Evolutionary conservation across 2,888 invertebrate genomes (phyloP).

Genomic region (Lissonota sp.): DNA sequence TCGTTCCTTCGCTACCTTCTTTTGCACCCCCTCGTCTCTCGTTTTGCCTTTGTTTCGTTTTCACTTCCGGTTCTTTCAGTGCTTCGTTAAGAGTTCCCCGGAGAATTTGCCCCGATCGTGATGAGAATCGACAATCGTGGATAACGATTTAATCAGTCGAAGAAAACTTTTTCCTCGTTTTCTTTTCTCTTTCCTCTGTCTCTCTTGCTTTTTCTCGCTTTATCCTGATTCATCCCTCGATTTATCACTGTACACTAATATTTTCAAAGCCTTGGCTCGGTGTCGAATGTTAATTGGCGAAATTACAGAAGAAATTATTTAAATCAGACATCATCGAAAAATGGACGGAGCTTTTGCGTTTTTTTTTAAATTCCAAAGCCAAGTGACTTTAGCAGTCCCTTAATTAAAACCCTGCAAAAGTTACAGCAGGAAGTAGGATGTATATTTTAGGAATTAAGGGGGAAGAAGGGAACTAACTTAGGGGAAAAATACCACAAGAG

Average conservation of each 20-base stretch:
- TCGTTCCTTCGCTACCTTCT: neutral
- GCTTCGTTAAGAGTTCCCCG: conserved; percentile 60
- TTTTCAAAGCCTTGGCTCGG: neutral
- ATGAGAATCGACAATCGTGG: conserved; percentile 55
- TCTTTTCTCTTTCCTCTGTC: conserved; percentile 11
- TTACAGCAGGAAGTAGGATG: neutral
- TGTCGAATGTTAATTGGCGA: neutral
- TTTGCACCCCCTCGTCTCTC: conserved; percentile 17
- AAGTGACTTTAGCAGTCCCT: neutral
- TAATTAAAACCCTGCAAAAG: conserved; percentile 4
- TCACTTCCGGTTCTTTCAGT: conserved; percentile 55
- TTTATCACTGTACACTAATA: conserved; percentile 19
- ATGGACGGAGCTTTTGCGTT: neutral
- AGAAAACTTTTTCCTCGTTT: conserved; percentile 52
- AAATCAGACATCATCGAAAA: neutral
- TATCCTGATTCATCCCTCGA: neutral
- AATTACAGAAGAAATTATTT: neutral
- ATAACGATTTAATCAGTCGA: conserved; percentile 61
- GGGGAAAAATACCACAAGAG: too few species aligned
- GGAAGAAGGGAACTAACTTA: conserved; percentile 19
- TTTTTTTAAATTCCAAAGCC: neutral
- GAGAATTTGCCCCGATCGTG: conserved; percentile 56
- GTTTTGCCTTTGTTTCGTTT: conserved; percentile 50
- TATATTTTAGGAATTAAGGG: neutral
- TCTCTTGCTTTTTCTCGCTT: neutral